Conservation (phyloP, 2,797 vertebrate genomes). For the Rachycentron canadum region DNA sequence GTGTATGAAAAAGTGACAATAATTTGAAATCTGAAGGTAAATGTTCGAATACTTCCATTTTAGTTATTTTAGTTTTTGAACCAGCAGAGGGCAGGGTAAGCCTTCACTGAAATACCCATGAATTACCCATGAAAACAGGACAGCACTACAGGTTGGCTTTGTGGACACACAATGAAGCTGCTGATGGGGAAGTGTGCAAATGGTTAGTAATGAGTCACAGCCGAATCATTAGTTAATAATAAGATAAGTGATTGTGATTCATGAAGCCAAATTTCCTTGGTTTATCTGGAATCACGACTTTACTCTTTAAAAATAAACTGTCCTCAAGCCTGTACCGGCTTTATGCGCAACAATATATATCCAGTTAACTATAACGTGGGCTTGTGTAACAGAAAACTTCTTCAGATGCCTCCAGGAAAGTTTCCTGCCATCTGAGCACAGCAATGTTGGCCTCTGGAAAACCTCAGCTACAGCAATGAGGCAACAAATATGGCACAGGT, state of each 20-base stretch:
- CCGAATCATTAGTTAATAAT: constrained; percentile 38
- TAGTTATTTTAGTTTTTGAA: not conserved
- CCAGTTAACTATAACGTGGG: constrained; percentile 6
- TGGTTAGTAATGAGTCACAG: constrained; percentile 41
- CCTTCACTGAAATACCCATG: constrained; percentile 3
- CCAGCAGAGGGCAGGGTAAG: constrained; percentile 67
- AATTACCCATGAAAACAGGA: not conserved
- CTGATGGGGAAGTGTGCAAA: constrained; percentile 15
- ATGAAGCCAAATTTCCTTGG: constrained; percentile 1
- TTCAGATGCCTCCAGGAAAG: constrained; percentile 37
- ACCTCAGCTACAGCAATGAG: constrained; percentile 34
- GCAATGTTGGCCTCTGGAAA: constrained; percentile 20
- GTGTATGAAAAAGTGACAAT: not conserved
- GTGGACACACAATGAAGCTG: not conserved
- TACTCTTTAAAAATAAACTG: not conserved
- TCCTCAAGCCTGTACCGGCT: not conserved
- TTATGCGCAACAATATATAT: constrained; percentile 1
- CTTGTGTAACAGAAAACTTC: constrained; percentile 5
- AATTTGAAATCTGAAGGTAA: not conserved
- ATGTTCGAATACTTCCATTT: not conserved
- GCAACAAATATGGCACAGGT: constrained; percentile 70
- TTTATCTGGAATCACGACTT: constrained; percentile 16
- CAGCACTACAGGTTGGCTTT: not conserved
- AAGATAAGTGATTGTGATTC: constrained; percentile 38
- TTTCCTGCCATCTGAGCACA: constrained; percentile 49